A percentile compares a stretch with the other conserved stretches of the same genome.
phyloP scores from a whole-genome alignment of 1,140 invertebrate genomes.

The Drosophila kepulauana region DNA sequence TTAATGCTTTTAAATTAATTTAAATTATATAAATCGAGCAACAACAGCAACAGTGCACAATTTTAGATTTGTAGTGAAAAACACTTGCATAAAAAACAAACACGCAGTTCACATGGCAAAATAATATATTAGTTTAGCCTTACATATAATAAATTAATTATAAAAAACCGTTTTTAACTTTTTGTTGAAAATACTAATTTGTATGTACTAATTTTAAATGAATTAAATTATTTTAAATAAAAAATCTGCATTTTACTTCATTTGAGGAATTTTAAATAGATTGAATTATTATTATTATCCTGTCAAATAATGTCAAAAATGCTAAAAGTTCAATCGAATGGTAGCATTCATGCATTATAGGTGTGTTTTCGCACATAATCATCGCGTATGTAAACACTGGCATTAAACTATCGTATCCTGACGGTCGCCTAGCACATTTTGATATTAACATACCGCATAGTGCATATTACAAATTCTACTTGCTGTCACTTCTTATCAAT shows the following conservation, averaged over 20 bases:
- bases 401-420: no score
- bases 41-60: conserved; percentile 35
- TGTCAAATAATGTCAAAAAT: background rate
- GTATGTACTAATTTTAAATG: conserved; percentile 50
- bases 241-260: conserved; percentile 1
- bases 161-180: conserved; percentile 38
- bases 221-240: conserved; percentile 53
- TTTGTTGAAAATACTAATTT: conserved; percentile 43
- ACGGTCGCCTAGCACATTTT: no score
- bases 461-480: no score
- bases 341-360: background rate
- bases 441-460: no score
- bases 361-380: conserved; percentile 1
- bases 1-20: conserved; percentile 56
- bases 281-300: background rate
- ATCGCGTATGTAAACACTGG: background rate
- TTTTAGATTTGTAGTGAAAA: conserved; percentile 66
- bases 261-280: background rate
- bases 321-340: background rate
- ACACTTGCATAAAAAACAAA: conserved; percentile 50
- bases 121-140: conserved; percentile 26
- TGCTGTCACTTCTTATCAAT: no score
- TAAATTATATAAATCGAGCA: conserved; percentile 38
- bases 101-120: conserved; percentile 55
- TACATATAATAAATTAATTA: conserved; percentile 46